Evolutionary conservation across 2,797 vertebrate genomes (phyloP), one percentile per base, ranked within the genome.

Genomic region (Knipowitschia caucasica): DNA sequence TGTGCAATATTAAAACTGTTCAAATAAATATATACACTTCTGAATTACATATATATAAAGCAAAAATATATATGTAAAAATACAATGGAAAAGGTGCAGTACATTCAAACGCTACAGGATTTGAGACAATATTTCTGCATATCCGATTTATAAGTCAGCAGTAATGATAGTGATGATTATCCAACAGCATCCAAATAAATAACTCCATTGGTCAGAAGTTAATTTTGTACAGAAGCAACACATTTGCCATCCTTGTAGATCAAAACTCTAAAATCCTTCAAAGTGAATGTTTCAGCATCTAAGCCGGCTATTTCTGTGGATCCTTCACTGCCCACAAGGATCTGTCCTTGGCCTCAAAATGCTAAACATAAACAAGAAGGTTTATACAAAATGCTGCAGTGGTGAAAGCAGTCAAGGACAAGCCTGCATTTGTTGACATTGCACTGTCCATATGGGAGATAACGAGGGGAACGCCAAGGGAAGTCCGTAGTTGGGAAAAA

Each of bases 401-500:
- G 64, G 50, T 61, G 60, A 59, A 47, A 47, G 56, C 52, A 23
- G 52, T 60, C 61, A 50, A 71, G 53, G 61, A 59, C 68, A 67
- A 39, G 33, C 50, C 71, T 55, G 14, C 15, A 4, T 64, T 69
- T 85, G 81, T 84, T 87, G 81, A 86, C 77, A 87, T 83, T 78
- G 82, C 78, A 82, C 70, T 62, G 49, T 75, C 56, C 38, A 52
- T 67, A 49, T 51, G 50, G 67, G 72, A 43, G 45, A 73, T 34
- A 62, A 67, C 74, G 23, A 18, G 60, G 66, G 59, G 52, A 55
- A 63, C 39, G 50, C 40, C 54, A 31, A 42, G 52, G 69, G 58
- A 46, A 71, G 68, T 78, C 83, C 78, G 77, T 85, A 76, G 84
- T 86, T 73, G 66, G 76, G 69, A 86, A 70, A 87, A 86, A 74